These are phyloP conservation scores for Halocaridina rubra DNA, from an alignment of 2,888 invertebrate species.

Conservation along the genomic window DNA sequence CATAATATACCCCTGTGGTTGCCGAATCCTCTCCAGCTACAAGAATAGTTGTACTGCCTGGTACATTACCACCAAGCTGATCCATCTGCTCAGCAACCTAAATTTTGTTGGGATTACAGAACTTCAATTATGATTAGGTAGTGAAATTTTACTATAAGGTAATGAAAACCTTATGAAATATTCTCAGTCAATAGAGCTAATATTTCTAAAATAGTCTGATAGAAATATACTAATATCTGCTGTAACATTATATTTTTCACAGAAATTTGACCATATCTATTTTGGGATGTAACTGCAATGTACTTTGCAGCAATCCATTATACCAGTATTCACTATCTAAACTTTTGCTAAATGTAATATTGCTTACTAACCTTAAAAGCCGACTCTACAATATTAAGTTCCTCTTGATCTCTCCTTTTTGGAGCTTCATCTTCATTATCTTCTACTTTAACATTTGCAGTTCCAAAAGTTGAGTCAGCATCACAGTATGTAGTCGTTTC, in stretches of 20 bases:
- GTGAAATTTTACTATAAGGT: neutral
- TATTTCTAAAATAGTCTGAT: too few relatives aligned
- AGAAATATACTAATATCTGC: too few relatives aligned
- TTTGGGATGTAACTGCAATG: too few relatives aligned
- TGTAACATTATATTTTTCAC: too few relatives aligned
- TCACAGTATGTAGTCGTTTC: constrained; percentile 16
- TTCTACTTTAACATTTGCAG: constrained; percentile 41
- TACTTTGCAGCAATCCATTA: too few relatives aligned
- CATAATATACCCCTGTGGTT: constrained; percentile 51
- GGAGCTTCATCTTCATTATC: constrained; percentile 36
- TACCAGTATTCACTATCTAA: too few relatives aligned
- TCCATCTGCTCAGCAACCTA: constrained; percentile 63
- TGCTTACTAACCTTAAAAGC: constrained; percentile 60
- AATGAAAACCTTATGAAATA: too few relatives aligned
- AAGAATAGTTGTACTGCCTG: constrained; percentile 48
- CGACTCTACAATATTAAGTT: constrained; percentile 61
- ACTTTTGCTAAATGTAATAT: too few relatives aligned
- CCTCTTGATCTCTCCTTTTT: constrained; percentile 57
- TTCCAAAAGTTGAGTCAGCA: neutral
- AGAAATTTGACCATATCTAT: too few relatives aligned
- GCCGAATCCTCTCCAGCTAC: constrained; percentile 50
- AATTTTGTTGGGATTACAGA: too few relatives aligned
- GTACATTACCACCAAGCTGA: constrained; percentile 46
- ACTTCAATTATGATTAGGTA: neutral
- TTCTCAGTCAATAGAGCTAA: too few relatives aligned